These are phyloP conservation scores for Mastomys natalensis DNA, from an alignment of 2,113 vertebrate genomes.

Conservation along the genomic window DNA sequence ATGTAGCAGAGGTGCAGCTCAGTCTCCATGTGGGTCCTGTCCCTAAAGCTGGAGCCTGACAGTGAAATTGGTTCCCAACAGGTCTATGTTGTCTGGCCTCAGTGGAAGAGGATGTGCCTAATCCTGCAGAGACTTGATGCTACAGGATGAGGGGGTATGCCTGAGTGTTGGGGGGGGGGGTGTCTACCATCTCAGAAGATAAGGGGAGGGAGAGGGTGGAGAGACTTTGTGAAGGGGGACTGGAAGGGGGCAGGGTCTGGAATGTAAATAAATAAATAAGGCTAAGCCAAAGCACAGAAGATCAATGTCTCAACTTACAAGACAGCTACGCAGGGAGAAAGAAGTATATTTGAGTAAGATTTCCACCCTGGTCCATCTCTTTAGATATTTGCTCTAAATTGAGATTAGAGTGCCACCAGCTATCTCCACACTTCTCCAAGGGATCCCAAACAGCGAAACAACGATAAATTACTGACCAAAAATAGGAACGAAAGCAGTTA, in stretches of 20 bases:
- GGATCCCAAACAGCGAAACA: neutral
- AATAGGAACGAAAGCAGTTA: neutral
- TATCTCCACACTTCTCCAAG: neutral
- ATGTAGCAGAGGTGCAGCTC: too few relatives aligned
- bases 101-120: too few relatives aligned
- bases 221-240: too few relatives aligned
- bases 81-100: too few relatives aligned
- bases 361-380: neutral
- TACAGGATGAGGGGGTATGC: too few relatives aligned
- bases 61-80: too few relatives aligned
- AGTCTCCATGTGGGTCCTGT: too few relatives aligned
- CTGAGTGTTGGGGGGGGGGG: too few relatives aligned
- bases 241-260: neutral
- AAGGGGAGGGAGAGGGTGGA: too few relatives aligned
- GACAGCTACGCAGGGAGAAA: neutral
- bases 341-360: neutral
- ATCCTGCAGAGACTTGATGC: too few relatives aligned
- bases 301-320: neutral
- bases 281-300: neutral
- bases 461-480: constrained; percentile 52
- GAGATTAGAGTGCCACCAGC: neutral
- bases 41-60: too few relatives aligned
- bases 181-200: too few relatives aligned
- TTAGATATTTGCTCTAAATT: neutral
- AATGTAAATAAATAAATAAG: neutral